A percentile compares a stretch with the other conserved stretches of the same genome.
Conservation (phyloP, 2,113 vertebrate genomes). For the Protomyctophum bolini region DNA sequence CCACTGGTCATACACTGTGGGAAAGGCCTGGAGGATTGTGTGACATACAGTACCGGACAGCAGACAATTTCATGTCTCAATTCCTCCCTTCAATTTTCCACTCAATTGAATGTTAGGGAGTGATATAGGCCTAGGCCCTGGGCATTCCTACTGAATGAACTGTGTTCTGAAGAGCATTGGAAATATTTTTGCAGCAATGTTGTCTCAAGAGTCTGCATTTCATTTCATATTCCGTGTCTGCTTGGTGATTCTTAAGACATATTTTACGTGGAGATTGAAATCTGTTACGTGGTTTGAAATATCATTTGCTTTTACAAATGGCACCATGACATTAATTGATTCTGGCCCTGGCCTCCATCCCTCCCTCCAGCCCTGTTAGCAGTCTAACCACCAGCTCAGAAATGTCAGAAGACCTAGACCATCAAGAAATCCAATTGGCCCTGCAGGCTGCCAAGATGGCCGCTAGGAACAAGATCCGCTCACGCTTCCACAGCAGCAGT, state of each 20-base stretch:
- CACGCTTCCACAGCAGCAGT: slow-evolving; percentile 93
- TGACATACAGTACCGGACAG: no score
- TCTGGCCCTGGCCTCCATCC: neutral
- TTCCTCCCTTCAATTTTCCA: no score
- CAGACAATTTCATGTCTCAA: no score
- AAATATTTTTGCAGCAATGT: neutral
- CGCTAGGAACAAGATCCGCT: slow-evolving; percentile 90
- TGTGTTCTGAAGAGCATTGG: no score
- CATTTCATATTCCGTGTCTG: neutral
- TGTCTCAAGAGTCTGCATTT: neutral
- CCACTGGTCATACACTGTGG: neutral
- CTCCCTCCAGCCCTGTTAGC: slow-evolving; percentile 72
- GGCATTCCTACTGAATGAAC: neutral
- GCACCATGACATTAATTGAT: neutral
- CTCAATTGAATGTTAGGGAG: neutral
- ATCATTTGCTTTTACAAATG: slow-evolving; percentile 2
- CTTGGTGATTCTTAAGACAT: neutral
- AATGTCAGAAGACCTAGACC: slow-evolving; percentile 81
- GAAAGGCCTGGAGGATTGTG: neutral
- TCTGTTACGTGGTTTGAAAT: slow-evolving; percentile 3
- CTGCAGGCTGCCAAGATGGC: slow-evolving; percentile 82
- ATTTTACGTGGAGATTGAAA: slow-evolving; percentile 1
- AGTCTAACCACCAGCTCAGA: slow-evolving; percentile 82
- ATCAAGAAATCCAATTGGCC: slow-evolving; percentile 82
- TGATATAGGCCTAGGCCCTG: neutral